Evolutionary conservation across 1,140 invertebrate genomes (phyloP), one percentile per base, ranked within the genome.

Genomic region (Drosophila sturtevanti): DNA sequence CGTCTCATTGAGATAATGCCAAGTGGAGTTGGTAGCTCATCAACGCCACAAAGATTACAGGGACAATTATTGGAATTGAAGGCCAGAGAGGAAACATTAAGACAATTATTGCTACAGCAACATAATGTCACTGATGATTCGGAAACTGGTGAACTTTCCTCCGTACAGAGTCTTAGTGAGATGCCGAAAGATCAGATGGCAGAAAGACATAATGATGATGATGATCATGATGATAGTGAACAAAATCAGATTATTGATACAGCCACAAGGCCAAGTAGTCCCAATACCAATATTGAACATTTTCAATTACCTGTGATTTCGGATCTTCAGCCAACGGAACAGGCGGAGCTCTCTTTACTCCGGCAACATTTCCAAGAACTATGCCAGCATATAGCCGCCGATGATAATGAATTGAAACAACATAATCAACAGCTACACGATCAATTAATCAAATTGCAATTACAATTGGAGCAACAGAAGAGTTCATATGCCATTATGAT

Each of bases 21-120:
- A 12, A 54, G 35, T 37, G 63, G 54, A 0, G 27, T 63, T 1
- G 52, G 16, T 4, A 18, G 41, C 9, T 48, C 16, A 4, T 18
- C 75, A 92, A 94, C 56, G 92, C 93, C 94, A 0, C 94, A 94
- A 90, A 91, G 93, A 35, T 90, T 95, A 7, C 94, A 94, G 60
- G 92, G 93, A 14, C 93, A 94, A 71, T 77, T 95, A 0, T 92
- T 93, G 61, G 92, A 93, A 52, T 64, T 94, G 0, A 92, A 94
- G 68, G 94, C 94, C 12, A 93, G 93, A n/a, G 94, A 94, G 78
- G 87, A 93, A 31, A 93, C 93, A 51, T 80, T 95, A 2, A 84
- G 93, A 52, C 92, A 93, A 18, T 91, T 91, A 14, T 18, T 91
- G 21, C 22, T 80, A 22, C 77, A 80, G 38, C 59, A 73, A 9